phyloP scores from a whole-genome alignment of 2,113 vertebrate genomes.

The western clawed frog (Xenopus tropicalis) region DNA sequence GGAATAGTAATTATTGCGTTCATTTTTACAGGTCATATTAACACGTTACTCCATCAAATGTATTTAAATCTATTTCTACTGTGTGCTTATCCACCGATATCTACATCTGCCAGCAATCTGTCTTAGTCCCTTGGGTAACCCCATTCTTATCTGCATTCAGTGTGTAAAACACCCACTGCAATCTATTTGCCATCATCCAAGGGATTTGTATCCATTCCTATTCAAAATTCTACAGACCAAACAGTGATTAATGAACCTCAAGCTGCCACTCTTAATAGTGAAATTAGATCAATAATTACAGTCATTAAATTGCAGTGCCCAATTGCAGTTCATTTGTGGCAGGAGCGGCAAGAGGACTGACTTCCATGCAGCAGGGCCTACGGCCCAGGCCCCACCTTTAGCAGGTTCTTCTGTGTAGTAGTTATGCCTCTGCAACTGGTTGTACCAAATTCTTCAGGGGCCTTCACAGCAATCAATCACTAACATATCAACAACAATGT shows the following conservation, averaged over 20 bases:
- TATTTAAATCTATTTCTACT: constrained; percentile 11
- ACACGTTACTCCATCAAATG: neutral
- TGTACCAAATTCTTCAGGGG: too few species aligned
- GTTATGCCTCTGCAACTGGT: too few species aligned
- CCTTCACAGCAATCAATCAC: too few species aligned
- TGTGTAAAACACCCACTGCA: constrained; percentile 7
- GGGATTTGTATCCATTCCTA: constrained; percentile 15
- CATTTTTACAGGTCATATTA: neutral
- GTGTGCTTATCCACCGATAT: constrained; percentile 5
- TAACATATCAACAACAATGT: too few species aligned
- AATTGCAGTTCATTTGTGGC: too few species aligned
- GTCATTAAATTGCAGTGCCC: too few species aligned
- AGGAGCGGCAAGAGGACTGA: too few species aligned
- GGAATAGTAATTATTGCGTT: too few species aligned
- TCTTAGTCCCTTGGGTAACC: constrained; percentile 14
- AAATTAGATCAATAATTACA: constrained; percentile 27
- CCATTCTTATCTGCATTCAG: constrained; percentile 20
- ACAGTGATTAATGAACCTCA: constrained; percentile 38
- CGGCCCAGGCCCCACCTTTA: too few species aligned
- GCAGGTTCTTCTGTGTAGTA: too few species aligned
- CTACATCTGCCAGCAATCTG: constrained; percentile 24
- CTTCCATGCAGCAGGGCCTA: too few species aligned
- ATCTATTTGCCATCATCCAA: constrained; percentile 19
- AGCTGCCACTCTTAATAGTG: constrained; percentile 21
- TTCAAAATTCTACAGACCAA: constrained; percentile 17